A percentile compares a stretch with the other conserved stretches of the same genome.
These are phyloP conservation scores for Thaumatotibia leucotreta DNA, from an alignment of 1,140 invertebrate genomes.

Conservation along the genomic window DNA sequence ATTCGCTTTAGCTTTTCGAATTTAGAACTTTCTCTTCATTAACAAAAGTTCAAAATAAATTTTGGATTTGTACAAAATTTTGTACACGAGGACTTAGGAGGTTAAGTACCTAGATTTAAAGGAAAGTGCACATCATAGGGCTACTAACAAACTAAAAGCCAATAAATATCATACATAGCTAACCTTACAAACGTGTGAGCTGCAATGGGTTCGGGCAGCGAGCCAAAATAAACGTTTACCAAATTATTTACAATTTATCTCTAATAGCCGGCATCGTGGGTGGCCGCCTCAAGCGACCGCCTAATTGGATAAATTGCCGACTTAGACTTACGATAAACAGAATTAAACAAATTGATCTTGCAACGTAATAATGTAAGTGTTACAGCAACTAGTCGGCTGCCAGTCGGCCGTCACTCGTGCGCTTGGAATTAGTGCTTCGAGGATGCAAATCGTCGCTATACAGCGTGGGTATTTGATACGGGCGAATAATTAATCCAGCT, in stretches of 20 bases:
- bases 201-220: constrained; percentile 39
- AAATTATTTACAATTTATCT: constrained; percentile 72
- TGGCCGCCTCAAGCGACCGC: constrained; percentile 48
- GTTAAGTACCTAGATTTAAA: too few relatives aligned
- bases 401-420: constrained; percentile 25
- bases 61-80: too few relatives aligned
- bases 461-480: too few relatives aligned
- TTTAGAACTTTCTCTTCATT: too few relatives aligned
- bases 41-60: too few relatives aligned
- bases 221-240: constrained; percentile 61
- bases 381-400: constrained; percentile 21
- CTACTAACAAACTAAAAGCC: constrained; percentile 7
- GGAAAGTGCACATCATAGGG: not conserved
- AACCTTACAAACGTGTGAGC: constrained; percentile 13
- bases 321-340: constrained; percentile 68
- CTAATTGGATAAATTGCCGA: constrained; percentile 72
- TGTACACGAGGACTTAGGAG: too few relatives aligned
- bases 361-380: constrained; percentile 28
- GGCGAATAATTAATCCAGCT: too few relatives aligned
- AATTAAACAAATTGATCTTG: constrained; percentile 62
- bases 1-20: too few relatives aligned
- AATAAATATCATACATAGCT: constrained; percentile 21
- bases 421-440: constrained; percentile 23
- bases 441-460: too few relatives aligned
- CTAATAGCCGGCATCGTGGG: constrained; percentile 65